Base-by-base conservation (phyloP, 2,797 vertebrate genomes). In the Natrix natrix region DNA sequence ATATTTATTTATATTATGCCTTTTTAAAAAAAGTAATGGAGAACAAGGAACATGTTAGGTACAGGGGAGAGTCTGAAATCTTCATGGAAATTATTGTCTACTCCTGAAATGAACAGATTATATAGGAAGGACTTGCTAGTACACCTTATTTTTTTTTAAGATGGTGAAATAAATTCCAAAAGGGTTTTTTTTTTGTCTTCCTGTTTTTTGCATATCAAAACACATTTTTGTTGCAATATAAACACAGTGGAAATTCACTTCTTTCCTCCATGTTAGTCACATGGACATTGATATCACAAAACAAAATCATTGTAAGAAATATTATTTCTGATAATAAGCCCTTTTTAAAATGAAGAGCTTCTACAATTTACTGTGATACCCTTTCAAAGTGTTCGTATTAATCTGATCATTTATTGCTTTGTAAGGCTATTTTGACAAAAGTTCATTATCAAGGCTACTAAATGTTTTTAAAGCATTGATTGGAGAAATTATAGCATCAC, bases 401-500 rank as follows among this genome's bases (percentile, higher is more conserved):
- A 98, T 99, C 98, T 98, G 95, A 96, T 97, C 98, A 98, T 98
- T 98, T 98, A 99, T 98, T 98, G 98, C 98, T 98, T 98, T 98
- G 98, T 97, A 96, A 98, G 98, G 97, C 97, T 98, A 98, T 99
- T 99, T 98, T 98, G 98, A 99, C 98, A 98, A 98, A 98, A 98
- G 98, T 99, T 99, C 98, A 99, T 99, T 98, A 99, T 98, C 97
- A 97, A 98, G 97, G 97, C 97, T 97, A 98, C 98, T 99, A 99
- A 99, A 99, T 98, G 98, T 98, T 99, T 99, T 99, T 98, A 99
- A 99, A 99, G 98, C 98, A 99, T 99, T 98, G 98, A 99, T 99
- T 99, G 98, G 98, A 97, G 98, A 98, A 99, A 99, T 99, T 99
- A 98, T 98, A 98, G 98, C 98, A 98, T 97, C 97, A 98, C 93